Base-by-base conservation (phyloP, 2,113 vertebrate genomes). In the Drymodes brunneopygia region DNA sequence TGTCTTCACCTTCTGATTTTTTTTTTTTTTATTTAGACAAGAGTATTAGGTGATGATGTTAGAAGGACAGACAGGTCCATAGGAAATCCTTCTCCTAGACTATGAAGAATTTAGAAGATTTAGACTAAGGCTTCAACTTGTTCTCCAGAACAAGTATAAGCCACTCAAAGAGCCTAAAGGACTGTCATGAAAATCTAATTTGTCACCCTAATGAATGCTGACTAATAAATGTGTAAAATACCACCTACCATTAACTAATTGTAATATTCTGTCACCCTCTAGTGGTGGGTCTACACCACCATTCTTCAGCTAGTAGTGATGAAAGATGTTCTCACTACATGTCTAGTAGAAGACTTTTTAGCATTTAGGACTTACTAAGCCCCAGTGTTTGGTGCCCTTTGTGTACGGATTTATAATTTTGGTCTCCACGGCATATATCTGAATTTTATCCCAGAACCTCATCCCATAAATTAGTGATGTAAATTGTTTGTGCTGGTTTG, bases 211-310 rank as follows among this genome's bases (percentile, higher is more conserved):
- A 13, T n/a, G 53, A 21, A 31, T 11, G 35, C 33, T 54, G 0
- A 0, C 28, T n/a, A 25, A 57, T 5, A 10, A 15, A 6, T 4
- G 51, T 62, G 22, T 70, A 45, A 58, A 83, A 24, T 56, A 12
- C 23, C 14, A 7, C 40, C 29, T 66, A 29, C 62, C 35, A 47
- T 42, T 56, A 77, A 36, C 29, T 81, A 89, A 91, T 69, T 80
- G 44, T 66, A 60, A 88, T 95, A 92, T 83, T 94, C 71, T 97
- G 67, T 96, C 90, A 94, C 95, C 94, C 93, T 92, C 94, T 96
- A 96, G 88, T 82, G 93, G 93, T 88, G 64, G 67, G 85, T 90
- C n/a, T 62, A 42, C 58, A 86, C 14, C 44, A 17, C 47, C 78
- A 19, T 70, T 38, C 15, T 62, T 23, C n/a, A 61, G 47, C 35